Evolutionary conservation across 1,140 invertebrate genomes (phyloP).

Genomic region (Lycorma delicatula): DNA sequence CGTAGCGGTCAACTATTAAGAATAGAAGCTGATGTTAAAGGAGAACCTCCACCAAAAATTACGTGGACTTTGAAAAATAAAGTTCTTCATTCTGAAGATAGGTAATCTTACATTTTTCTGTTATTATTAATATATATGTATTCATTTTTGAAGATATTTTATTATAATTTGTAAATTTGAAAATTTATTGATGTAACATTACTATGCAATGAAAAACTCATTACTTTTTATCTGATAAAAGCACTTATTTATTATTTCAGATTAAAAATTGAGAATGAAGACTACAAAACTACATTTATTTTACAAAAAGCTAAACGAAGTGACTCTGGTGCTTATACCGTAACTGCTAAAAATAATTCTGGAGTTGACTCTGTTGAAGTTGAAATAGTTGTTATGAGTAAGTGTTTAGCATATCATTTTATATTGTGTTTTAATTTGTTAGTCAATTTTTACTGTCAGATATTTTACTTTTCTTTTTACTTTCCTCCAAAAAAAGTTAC

Average conservation of each 20-base stretch:
- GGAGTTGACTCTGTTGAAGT: slow-evolving; percentile 88
- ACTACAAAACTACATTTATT: slow-evolving; percentile 87
- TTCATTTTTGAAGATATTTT: too few relatives aligned
- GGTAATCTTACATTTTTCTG: too few relatives aligned
- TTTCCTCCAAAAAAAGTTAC: too few relatives aligned
- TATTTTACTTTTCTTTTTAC: too few relatives aligned
- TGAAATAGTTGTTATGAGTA: slow-evolving; percentile 80
- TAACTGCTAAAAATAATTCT: slow-evolving; percentile 87
- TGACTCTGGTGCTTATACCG: slow-evolving; percentile 80
- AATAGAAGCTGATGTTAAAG: slow-evolving; percentile 82
- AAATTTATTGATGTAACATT: too few relatives aligned
- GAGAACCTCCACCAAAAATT: slow-evolving; percentile 80
- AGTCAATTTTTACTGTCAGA: too few relatives aligned
- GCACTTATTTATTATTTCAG: slow-evolving; percentile 28
- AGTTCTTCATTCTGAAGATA: slow-evolving; percentile 8
- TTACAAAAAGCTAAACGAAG: slow-evolving; percentile 69
- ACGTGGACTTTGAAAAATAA: slow-evolving; percentile 74
- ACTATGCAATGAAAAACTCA: too few relatives aligned
- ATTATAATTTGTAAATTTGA: too few relatives aligned
- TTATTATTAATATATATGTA: too few relatives aligned
- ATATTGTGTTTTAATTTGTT: too few relatives aligned
- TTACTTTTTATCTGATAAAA: too few relatives aligned
- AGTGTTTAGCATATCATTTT: too few relatives aligned
- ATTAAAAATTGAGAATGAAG: slow-evolving; percentile 78
- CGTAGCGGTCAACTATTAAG: slow-evolving; percentile 77